Conservation (phyloP, 2,113 vertebrate species). For the Syngnathus scovelli region DNA sequence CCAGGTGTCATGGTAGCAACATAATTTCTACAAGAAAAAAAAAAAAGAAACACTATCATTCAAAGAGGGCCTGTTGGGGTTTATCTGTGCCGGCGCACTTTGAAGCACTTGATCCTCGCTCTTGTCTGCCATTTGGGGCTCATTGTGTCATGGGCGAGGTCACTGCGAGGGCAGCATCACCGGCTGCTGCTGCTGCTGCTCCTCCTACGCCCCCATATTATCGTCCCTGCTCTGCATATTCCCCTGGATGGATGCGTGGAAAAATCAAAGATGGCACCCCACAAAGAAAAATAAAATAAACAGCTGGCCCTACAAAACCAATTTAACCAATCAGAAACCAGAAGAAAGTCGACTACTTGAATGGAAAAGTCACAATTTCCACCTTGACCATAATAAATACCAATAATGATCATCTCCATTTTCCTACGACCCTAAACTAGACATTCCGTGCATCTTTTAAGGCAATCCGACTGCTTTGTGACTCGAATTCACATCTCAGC, state of each 20-base stretch:
- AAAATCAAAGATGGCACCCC: not conserved
- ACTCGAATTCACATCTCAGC: not conserved
- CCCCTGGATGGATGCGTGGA: constrained; percentile 16
- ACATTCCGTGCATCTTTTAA: too few relatives aligned
- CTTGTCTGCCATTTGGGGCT: constrained; percentile 63
- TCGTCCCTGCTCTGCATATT: constrained; percentile 15
- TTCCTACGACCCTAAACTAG: too few relatives aligned
- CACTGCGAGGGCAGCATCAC: constrained; percentile 53
- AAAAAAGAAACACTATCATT: constrained; percentile 43
- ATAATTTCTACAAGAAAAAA: constrained; percentile 41
- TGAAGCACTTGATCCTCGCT: constrained; percentile 66
- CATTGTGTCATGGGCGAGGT: constrained; percentile 66
- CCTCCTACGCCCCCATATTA: constrained; percentile 20
- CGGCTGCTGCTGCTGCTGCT: constrained; percentile 37
- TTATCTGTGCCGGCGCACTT: constrained; percentile 61
- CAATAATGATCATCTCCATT: too few relatives aligned
- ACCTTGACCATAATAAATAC: too few relatives aligned
- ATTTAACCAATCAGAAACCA: not conserved
- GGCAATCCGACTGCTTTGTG: too few relatives aligned
- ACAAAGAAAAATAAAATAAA: not conserved
- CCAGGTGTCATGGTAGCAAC: constrained; percentile 54
- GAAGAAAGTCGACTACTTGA: not conserved
- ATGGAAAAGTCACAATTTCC: not conserved
- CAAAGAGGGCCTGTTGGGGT: constrained; percentile 52
- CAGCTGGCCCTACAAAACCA: not conserved